Percentiles rank a stretch among this genome's conserved stretches.
Evolutionary conservation across 2,797 vertebrate species (phyloP).

Genomic region (Bradypodion pumilum): DNA sequence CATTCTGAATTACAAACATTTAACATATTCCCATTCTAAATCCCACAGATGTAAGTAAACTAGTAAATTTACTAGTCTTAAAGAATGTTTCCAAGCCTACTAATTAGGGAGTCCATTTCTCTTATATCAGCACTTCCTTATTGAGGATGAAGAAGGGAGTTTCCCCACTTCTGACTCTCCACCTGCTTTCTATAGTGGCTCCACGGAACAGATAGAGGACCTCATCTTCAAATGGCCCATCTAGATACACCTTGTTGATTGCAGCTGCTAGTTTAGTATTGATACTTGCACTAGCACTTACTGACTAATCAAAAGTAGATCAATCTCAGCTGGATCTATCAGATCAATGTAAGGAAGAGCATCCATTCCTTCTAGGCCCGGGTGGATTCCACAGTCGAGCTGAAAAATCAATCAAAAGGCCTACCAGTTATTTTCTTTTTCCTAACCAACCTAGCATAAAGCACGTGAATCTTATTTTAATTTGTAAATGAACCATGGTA

Average conservation of each 20-base stretch:
- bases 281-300: conserved; percentile 72
- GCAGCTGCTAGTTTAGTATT: not conserved
- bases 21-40: not conserved
- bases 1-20: not conserved
- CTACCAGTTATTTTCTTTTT: rapidly evolving
- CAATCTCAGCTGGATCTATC: conserved; percentile 94
- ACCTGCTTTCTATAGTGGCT: not conserved
- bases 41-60: not conserved
- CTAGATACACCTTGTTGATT: not conserved
- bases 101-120: too few species aligned
- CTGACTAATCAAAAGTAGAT: conserved; percentile 96
- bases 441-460: not conserved
- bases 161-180: too few species aligned
- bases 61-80: not conserved
- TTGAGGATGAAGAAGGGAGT: not conserved
- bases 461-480: not conserved
- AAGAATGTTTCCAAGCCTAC: not conserved
- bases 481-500: rapidly evolving
- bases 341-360: conserved; percentile 94
- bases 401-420: conserved; percentile 60
- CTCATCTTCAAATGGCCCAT: not conserved
- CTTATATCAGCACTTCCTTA: not conserved
- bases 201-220: too few species aligned
- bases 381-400: conserved; percentile 96
- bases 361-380: conserved; percentile 95